A percentile compares a stretch with the other conserved stretches of the same genome.
These are phyloP conservation scores for Solenopsis invicta DNA, from an alignment of 1,140 invertebrate genomes.

Conservation along the genomic window DNA sequence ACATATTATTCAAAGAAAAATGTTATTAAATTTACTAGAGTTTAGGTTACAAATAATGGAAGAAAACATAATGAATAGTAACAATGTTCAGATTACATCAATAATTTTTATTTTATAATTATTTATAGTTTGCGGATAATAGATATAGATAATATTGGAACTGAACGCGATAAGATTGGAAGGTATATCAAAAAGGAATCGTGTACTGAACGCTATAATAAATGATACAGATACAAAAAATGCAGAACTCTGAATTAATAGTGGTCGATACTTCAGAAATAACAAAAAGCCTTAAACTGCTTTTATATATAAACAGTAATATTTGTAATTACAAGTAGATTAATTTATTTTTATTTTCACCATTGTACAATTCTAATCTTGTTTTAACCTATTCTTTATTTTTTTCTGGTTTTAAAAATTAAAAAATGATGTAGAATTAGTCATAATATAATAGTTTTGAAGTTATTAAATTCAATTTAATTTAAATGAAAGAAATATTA, in stretches of 20 bases:
- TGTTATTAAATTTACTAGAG: not conserved
- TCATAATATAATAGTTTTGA: too few relatives aligned
- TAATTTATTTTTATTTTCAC: not conserved
- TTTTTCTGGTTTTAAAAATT: too few relatives aligned
- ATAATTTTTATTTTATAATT: not conserved
- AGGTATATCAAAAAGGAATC: not conserved
- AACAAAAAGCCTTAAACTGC: not conserved
- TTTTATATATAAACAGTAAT: not conserved
- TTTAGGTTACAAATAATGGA: slow-evolving; percentile 1
- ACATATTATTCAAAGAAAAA: not conserved
- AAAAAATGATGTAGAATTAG: too few relatives aligned
- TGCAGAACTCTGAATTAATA: slow-evolving; percentile 12
- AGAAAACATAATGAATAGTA: not conserved
- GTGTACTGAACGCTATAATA: too few relatives aligned
- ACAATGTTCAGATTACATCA: slow-evolving; percentile 27
- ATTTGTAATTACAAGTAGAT: not conserved
- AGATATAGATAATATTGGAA: not conserved
- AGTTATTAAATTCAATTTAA: not conserved
- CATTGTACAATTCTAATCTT: too few relatives aligned
- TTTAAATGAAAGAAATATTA: too few relatives aligned
- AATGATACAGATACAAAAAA: too few relatives aligned
- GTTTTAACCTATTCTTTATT: too few relatives aligned
- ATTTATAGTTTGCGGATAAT: not conserved
- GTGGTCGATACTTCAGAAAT: not conserved
- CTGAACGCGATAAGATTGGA: not conserved